Conservation (phyloP, 1,140 invertebrate species). For the Centruroides sculpturatus region DNA sequence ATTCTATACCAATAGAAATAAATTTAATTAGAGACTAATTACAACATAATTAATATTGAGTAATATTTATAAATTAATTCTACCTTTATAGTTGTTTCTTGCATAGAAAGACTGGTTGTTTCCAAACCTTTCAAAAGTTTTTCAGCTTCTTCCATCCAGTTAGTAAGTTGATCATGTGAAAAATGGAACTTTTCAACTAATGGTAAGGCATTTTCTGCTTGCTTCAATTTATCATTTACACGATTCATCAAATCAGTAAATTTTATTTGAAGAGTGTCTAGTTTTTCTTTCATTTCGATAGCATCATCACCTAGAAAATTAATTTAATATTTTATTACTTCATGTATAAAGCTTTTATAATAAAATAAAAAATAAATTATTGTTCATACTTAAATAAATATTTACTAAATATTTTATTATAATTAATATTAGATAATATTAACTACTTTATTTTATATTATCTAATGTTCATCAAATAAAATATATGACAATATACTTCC, state of each 20-base stretch:
- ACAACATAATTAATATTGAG: too few relatives aligned
- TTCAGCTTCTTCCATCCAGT: conserved; percentile 88
- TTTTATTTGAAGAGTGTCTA: conserved; percentile 73
- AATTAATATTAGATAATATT: too few relatives aligned
- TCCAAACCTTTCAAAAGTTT: conserved; percentile 66
- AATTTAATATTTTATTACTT: too few relatives aligned
- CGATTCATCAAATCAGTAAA: conserved; percentile 74
- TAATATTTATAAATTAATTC: too few relatives aligned
- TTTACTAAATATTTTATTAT: too few relatives aligned
- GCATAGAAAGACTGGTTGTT: conserved; percentile 22
- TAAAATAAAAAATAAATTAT: too few relatives aligned
- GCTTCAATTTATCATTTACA: conserved; percentile 67
- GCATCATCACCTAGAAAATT: conserved; percentile 89
- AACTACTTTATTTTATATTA: too few relatives aligned
- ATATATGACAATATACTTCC: too few relatives aligned
- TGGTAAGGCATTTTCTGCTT: conserved; percentile 70
- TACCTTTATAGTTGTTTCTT: conserved; percentile 22
- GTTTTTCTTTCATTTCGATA: conserved; percentile 79
- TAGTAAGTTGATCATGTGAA: conserved; percentile 65
- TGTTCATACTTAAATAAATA: too few relatives aligned
- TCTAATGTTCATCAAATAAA: too few relatives aligned
- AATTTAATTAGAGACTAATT: neutral
- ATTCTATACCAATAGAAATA: conserved; percentile 24
- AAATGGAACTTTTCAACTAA: conserved; percentile 86
- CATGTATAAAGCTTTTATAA: too few relatives aligned